Evolutionary conservation across 1,140 invertebrate genomes (phyloP).

Genomic region (Lanistes nyassanus): DNA sequence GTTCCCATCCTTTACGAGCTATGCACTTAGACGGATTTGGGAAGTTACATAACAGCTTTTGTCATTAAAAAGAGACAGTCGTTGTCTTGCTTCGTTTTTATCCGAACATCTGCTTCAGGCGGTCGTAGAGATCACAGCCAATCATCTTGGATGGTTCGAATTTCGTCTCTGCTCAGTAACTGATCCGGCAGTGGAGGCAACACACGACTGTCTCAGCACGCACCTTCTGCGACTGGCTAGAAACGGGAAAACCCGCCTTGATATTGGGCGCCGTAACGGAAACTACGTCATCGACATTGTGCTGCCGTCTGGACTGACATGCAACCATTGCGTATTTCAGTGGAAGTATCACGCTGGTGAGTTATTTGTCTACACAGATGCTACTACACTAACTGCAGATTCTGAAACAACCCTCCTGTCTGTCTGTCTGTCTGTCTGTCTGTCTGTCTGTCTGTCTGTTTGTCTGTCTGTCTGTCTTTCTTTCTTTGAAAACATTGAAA

Average conservation of each 20-base stretch:
- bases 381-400: too few relatives aligned
- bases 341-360: slow-evolving; percentile 90
- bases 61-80: too few relatives aligned
- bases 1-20: too few relatives aligned
- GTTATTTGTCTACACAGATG: too few relatives aligned
- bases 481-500: too few relatives aligned
- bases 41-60: too few relatives aligned
- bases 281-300: not conserved
- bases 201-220: not conserved
- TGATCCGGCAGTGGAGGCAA: slow-evolving; percentile 11
- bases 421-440: too few relatives aligned
- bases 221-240: not conserved
- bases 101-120: not conserved
- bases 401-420: too few relatives aligned
- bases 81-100: too few relatives aligned
- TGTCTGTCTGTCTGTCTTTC: too few relatives aligned
- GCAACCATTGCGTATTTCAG: slow-evolving; percentile 87
- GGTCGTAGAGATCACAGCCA: slow-evolving; percentile 44
- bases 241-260: not conserved
- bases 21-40: too few relatives aligned
- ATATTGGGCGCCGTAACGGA: not conserved
- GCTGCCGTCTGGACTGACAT: slow-evolving; percentile 80
- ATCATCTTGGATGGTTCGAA: slow-evolving; percentile 37
- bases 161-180: slow-evolving; percentile 15
- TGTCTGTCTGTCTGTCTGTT: too few relatives aligned